These are phyloP conservation scores for Amphiprion ocellaris DNA, from an alignment of 2,113 vertebrate species.

Conservation along the genomic window DNA sequence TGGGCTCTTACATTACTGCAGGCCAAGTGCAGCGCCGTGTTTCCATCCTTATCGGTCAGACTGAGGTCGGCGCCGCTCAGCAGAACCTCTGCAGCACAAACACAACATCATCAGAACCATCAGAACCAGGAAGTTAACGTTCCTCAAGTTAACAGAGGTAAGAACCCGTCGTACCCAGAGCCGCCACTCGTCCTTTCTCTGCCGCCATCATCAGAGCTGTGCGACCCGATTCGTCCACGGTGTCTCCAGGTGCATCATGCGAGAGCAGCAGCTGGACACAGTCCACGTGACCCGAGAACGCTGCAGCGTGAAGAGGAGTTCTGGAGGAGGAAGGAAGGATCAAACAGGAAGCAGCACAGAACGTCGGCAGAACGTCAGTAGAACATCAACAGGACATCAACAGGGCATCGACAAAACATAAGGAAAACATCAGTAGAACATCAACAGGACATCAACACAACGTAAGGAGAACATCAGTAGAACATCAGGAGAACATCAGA, in stretches of 20 bases:
- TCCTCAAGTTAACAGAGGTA: too few species aligned
- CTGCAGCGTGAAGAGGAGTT: conserved; percentile 94
- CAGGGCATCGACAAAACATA: too few species aligned
- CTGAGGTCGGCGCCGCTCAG: conserved; percentile 88
- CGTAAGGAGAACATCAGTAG: too few species aligned
- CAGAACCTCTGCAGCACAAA: conserved; percentile 87
- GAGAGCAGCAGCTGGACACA: conserved; percentile 94
- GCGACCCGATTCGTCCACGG: conserved; percentile 86
- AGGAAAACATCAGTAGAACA: too few species aligned
- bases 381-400: too few species aligned
- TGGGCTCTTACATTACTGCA: conserved; percentile 91
- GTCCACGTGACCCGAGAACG: conserved; percentile 91
- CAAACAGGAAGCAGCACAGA: too few species aligned
- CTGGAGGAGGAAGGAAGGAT: conserved; percentile 62
- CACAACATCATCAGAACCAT: too few species aligned
- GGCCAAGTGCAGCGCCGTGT: conserved; percentile 94
- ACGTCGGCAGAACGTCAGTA: too few species aligned
- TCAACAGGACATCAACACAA: too few species aligned
- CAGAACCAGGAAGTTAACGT: too few species aligned
- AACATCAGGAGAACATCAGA: too few species aligned
- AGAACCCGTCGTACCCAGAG: conserved; percentile 84
- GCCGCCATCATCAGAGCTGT: conserved; percentile 94
- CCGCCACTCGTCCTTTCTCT: conserved; percentile 85
- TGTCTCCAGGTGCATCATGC: conserved; percentile 89
- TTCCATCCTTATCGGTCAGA: conserved; percentile 90